phyloP scores from a whole-genome alignment of 2,797 vertebrate genomes.

The Buphagus erythrorhynchus region DNA sequence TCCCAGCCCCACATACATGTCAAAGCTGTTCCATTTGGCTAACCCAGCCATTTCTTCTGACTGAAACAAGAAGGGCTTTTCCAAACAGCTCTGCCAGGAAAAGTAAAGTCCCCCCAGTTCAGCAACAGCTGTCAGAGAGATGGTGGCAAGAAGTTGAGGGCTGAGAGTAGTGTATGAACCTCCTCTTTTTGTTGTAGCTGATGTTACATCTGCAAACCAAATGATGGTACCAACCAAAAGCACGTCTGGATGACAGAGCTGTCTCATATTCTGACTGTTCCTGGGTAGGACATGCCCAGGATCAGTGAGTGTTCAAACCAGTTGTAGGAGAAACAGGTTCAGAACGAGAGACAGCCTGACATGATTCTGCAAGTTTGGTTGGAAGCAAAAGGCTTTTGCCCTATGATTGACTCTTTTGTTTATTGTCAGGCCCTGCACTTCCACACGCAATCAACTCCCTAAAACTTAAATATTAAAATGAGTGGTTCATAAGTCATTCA shows the following conservation, averaged over 20 bases:
- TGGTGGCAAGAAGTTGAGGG: not conserved
- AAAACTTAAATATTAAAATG: constrained; percentile 19
- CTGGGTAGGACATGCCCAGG: not conserved
- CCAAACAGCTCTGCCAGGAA: not conserved
- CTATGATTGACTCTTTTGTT: not conserved
- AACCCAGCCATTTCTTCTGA: not conserved
- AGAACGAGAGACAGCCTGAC: not conserved
- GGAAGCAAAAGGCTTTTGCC: not conserved
- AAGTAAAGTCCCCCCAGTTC: not conserved
- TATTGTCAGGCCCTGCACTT: not conserved
- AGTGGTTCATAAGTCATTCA: constrained; percentile 4
- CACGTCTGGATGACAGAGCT: accelerated
- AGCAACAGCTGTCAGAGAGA: not conserved
- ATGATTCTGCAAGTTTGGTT: not conserved
- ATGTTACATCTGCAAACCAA: not conserved
- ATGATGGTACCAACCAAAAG: not conserved
- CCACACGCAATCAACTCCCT: not conserved
- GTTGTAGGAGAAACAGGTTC: not conserved
- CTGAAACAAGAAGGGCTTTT: not conserved
- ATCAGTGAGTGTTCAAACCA: not conserved
- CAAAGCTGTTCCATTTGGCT: not conserved
- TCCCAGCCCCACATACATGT: not conserved
- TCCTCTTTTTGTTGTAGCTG: not conserved
- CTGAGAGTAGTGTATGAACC: not conserved
- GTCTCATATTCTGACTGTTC: not conserved